These are phyloP conservation scores for Acyrthosiphon pisum DNA, from an alignment of 1,140 invertebrate genomes.

Conservation along the genomic window DNA sequence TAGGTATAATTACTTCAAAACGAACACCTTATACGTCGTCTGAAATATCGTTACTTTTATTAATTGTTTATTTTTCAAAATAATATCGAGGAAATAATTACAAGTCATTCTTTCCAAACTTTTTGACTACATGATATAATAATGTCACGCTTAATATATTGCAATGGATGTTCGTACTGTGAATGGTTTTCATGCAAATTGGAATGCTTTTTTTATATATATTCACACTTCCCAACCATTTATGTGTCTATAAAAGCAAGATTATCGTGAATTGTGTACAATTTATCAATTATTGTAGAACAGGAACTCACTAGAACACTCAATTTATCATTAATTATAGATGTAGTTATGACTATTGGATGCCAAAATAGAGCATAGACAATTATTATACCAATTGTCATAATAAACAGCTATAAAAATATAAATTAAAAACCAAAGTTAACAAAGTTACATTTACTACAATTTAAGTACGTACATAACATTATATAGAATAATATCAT, in stretches of 20 bases:
- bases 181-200: slow-evolving; percentile 25
- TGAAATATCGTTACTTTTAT: background rate
- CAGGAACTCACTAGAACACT: background rate
- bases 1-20: background rate
- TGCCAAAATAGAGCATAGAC: slow-evolving; percentile 40
- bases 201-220: background rate
- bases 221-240: background rate
- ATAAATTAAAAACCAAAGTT: background rate
- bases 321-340: background rate
- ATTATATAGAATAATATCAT: background rate
- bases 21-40: background rate
- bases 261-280: background rate
- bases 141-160: background rate
- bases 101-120: background rate
- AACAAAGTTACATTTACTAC: background rate
- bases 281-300: background rate
- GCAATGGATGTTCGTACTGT: slow-evolving; percentile 32
- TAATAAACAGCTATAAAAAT: slow-evolving; percentile 11
- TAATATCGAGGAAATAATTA: background rate
- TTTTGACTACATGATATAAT: background rate
- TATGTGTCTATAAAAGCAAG: slow-evolving; percentile 4
- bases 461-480: background rate
- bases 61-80: background rate
- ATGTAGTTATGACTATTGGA: slow-evolving; percentile 21
- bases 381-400: background rate